These are phyloP conservation scores for Drosophila percnosoma DNA, from an alignment of 2,888 invertebrate species.

Conservation along the genomic window DNA sequence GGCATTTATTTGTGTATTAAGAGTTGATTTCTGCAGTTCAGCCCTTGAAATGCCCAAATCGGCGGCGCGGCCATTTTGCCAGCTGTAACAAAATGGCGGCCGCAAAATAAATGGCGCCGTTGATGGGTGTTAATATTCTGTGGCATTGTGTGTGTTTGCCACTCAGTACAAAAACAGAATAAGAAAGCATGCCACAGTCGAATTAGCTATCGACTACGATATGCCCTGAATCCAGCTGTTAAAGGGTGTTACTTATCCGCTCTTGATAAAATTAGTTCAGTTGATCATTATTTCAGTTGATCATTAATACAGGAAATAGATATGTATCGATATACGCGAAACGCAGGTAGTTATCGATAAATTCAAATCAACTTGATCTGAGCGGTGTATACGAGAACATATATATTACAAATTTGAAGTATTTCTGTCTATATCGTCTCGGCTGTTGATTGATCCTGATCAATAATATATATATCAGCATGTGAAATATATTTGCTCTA, in stretches of 20 bases:
- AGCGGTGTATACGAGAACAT: background rate
- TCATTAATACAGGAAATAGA: background rate
- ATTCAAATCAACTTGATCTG: no score
- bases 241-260: background rate
- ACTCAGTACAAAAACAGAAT: background rate
- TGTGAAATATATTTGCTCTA: background rate
- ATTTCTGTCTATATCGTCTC: background rate
- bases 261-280: background rate
- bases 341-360: background rate
- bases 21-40: slow-evolving; percentile 63
- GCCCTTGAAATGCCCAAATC: slow-evolving; percentile 32
- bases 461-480: background rate
- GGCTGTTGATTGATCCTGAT: background rate
- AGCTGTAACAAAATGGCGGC: slow-evolving; percentile 75
- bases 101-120: slow-evolving; percentile 69
- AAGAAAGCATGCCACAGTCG: background rate
- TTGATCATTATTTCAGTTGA: background rate
- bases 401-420: background rate
- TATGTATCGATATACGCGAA: background rate
- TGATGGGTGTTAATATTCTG: slow-evolving; percentile 68
- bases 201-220: background rate
- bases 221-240: background rate
- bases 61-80: slow-evolving; percentile 63
- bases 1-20: slow-evolving; percentile 76
- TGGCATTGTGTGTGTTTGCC: slow-evolving; percentile 10